Conservation (phyloP, 1,140 invertebrate species). For the Thrips palmi region DNA sequence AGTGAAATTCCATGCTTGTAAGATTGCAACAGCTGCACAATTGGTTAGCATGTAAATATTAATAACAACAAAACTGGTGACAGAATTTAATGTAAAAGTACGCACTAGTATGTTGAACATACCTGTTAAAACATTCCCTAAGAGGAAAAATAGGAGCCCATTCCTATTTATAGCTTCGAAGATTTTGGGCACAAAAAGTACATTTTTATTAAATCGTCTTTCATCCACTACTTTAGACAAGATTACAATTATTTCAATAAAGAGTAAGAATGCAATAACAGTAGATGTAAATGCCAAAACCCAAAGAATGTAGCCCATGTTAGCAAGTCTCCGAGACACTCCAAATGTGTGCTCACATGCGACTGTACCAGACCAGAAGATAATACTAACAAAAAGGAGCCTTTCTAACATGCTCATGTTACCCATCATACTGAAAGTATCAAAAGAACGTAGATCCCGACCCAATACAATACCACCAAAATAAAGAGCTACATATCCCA, state of each 20-base stretch:
- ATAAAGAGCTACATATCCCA: conserved; percentile 72
- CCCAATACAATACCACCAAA: conserved; percentile 51
- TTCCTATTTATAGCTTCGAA: conserved; percentile 51
- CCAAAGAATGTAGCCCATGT: conserved; percentile 57
- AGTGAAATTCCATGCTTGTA: too few relatives aligned
- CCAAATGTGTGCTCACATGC: conserved; percentile 27
- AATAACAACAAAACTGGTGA: conserved; percentile 32
- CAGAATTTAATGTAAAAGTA: conserved; percentile 31
- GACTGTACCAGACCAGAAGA: conserved; percentile 28
- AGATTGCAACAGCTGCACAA: conserved; percentile 11
- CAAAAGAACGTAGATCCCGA: conserved; percentile 28
- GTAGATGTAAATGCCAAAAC: conserved; percentile 35
- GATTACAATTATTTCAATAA: conserved; percentile 12
- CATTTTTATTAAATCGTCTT: background rate
- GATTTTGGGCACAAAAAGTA: conserved; percentile 28
- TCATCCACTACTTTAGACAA: conserved; percentile 1
- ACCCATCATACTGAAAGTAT: conserved; percentile 16
- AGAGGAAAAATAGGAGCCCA: conserved; percentile 56
- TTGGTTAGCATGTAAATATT: conserved; percentile 33
- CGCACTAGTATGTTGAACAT: conserved; percentile 48
- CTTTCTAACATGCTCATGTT: conserved; percentile 19
- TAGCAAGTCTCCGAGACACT: conserved; percentile 52
- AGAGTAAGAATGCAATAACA: conserved; percentile 12
- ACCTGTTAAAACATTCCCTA: conserved; percentile 63
- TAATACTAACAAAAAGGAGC: conserved; percentile 22